Evolutionary conservation across 1,140 invertebrate genomes (phyloP), one percentile per base, ranked within the genome.

Genomic region (Drosophila funebris): DNA sequence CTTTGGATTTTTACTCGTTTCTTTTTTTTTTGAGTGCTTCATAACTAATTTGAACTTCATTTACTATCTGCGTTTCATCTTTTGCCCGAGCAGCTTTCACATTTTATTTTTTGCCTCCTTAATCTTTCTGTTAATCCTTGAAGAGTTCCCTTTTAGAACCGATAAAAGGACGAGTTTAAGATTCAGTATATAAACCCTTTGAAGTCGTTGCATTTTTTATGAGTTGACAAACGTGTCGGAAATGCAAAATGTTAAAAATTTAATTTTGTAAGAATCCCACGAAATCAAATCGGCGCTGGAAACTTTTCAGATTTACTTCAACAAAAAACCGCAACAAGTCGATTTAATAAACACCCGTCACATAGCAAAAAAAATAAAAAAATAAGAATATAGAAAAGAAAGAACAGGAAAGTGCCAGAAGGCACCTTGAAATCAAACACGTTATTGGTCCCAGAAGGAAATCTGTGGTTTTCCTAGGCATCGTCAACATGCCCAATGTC

Each of bases 11-110:
- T 46, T 11, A 4, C 44, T 80, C 60, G 13, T 80, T 64, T 64
- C 69, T 44, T 69, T 77, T 79, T 53, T 73, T 69, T 50, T 67
- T 50, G 27, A 41, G 33, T 29, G 79, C 48, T 78, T 87, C 72
- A 88, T 88, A 87, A 88, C 82, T 88, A 87, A 88, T 88, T 87
- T 87, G 68, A 87, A 87, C 71, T 87, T 83, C 72, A 87, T 88
- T 78, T 78, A 64, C 67, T 87, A 71, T 78, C 76, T 78, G 27
- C 43, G 44, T 58, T 75, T 67, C 58, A 83, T 82, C 83, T 73
- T 50, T 71, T 36, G 24, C 46, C 58, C 29, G 31, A 50, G 18
- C 44, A 39, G 27, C 37, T 53, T 54, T 36, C 18, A 36, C 4
- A 37, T 71, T 71, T 66, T 56, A 20, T 14, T 22, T 46, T 58